phyloP scores from a whole-genome alignment of 2,888 invertebrate species.

The Drosophila paranaensis region DNA sequence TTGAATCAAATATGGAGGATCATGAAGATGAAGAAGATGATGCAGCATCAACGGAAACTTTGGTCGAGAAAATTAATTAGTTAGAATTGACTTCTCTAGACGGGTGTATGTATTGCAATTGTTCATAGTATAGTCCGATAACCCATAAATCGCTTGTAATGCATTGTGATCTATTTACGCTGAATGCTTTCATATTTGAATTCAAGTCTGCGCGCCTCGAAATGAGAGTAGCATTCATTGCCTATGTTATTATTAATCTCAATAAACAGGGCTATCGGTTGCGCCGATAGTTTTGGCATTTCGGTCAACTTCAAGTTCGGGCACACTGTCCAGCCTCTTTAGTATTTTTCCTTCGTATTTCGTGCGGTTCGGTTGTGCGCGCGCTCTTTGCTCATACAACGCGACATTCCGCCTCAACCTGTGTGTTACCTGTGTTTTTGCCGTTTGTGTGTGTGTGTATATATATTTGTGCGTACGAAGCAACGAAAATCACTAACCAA shows the following conservation, averaged over 20 bases:
- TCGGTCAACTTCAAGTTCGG: conserved; percentile 1
- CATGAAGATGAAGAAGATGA: conserved; percentile 37
- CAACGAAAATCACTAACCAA: conserved; percentile 47
- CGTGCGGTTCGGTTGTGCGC: conserved; percentile 39
- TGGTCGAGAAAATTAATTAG: conserved; percentile 29
- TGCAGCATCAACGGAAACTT: conserved; percentile 1
- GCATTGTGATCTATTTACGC: background rate
- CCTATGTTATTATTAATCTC: background rate
- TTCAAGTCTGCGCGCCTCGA: conserved; percentile 11
- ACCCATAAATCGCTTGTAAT: conserved; percentile 23
- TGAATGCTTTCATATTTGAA: background rate
- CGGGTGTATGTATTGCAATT: conserved; percentile 19
- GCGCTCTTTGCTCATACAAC: conserved; percentile 11
- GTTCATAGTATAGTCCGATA: conserved; percentile 31
- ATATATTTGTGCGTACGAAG: conserved; percentile 11
- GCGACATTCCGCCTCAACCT: background rate
- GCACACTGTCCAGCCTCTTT: background rate
- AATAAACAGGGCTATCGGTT: background rate
- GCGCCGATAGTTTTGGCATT: background rate
- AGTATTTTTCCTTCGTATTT: conserved; percentile 23
- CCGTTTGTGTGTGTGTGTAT: conserved; percentile 11
- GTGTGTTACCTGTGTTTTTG: conserved; percentile 11
- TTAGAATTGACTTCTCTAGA: background rate
- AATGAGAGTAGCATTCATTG: background rate
- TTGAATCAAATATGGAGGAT: conserved; percentile 16